phyloP scores from a whole-genome alignment of 2,113 vertebrate genomes.

The Cygnus buccinator region DNA sequence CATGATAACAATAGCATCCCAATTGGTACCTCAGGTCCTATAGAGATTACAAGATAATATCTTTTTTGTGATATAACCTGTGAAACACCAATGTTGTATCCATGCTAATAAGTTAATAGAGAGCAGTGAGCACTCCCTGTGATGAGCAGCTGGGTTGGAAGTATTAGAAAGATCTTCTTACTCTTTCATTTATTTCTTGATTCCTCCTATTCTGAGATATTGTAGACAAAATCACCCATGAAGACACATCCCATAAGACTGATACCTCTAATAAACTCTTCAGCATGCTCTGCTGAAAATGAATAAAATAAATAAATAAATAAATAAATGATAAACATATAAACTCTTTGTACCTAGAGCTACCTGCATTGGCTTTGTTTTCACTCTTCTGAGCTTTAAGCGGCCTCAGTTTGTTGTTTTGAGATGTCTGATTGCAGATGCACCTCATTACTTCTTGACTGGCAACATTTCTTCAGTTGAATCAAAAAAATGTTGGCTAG shows the following conservation, averaged over 20 bases:
- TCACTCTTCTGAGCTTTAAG: neutral
- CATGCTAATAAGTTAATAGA: neutral
- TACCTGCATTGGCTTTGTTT: neutral
- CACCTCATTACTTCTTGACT: neutral
- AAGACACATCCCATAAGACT: neutral
- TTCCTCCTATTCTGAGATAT: neutral
- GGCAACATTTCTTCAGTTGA: neutral
- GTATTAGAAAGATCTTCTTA: neutral
- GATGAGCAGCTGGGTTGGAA: neutral
- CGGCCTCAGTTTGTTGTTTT: neutral
- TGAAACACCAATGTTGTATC: neutral
- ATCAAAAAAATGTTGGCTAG: neutral
- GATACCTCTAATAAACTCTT: neutral
- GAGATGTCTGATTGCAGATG: neutral
- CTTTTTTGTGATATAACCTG: neutral
- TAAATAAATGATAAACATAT: neutral
- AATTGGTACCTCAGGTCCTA: neutral
- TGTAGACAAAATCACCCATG: neutral
- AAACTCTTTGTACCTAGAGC: neutral
- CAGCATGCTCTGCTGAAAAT: neutral
- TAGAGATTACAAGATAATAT: neutral
- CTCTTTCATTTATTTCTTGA: neutral
- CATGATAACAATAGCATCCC: neutral
- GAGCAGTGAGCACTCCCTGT: fast-evolving
- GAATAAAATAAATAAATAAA: too few relatives aligned